Conservation (phyloP, 2,888 invertebrate genomes). For the Megaustenia siamemsis region DNA sequence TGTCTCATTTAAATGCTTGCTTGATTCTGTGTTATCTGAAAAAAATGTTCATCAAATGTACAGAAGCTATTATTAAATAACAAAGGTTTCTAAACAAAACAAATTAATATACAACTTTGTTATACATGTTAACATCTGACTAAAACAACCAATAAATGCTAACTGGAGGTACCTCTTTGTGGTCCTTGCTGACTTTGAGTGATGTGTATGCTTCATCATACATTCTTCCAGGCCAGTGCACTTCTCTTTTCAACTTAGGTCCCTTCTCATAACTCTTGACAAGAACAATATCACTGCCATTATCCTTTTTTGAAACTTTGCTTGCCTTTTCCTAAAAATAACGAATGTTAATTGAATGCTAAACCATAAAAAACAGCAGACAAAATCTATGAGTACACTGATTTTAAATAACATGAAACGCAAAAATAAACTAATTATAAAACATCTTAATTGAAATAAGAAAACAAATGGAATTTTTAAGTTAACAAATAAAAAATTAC, state of each 20-base stretch:
- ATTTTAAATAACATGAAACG: background rate
- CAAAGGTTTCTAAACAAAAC: no score
- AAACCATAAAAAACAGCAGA: background rate
- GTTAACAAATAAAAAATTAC: no score
- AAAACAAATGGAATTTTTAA: no score
- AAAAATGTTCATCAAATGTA: no score
- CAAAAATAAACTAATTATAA: no score
- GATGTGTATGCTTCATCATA: conserved; percentile 72
- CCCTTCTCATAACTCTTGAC: conserved; percentile 59
- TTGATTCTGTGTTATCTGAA: no score
- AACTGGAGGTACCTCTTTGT: conserved; percentile 69
- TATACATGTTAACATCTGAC: no score
- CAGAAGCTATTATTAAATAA: no score
- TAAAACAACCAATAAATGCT: no score
- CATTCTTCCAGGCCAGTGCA: conserved; percentile 70
- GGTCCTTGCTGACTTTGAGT: conserved; percentile 73
- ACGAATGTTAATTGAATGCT: background rate
- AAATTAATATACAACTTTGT: no score
- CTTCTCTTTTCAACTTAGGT: conserved; percentile 67
- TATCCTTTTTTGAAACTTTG: conserved; percentile 32
- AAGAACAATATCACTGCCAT: conserved; percentile 62
- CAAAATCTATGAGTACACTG: background rate
- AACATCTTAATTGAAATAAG: no score
- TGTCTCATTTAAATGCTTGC: no score
- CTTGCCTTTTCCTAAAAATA: background rate